Conservation (phyloP, 1,140 invertebrate genomes). For the Tribolium madens region DNA sequence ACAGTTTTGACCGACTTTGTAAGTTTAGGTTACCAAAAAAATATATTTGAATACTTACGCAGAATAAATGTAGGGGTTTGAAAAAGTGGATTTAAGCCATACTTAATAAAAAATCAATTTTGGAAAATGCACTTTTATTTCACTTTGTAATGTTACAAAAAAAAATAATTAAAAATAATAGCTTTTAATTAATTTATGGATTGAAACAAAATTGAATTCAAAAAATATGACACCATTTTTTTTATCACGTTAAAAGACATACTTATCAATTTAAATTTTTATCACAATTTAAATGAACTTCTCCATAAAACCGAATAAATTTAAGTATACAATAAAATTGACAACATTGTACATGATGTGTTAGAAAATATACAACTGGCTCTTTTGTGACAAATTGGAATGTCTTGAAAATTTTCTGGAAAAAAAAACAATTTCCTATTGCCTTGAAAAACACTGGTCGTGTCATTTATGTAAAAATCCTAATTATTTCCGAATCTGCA, state of each 20-base stretch:
- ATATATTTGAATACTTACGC: not conserved
- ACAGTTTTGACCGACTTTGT: not conserved
- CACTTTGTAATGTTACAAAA: slow-evolving; percentile 4
- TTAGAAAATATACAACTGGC: not conserved
- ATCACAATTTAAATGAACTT: not conserved
- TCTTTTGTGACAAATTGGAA: not conserved
- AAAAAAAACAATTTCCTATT: not conserved
- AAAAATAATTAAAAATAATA: not conserved
- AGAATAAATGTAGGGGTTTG: slow-evolving; percentile 21
- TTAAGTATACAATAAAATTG: not conserved
- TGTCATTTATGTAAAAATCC: not conserved
- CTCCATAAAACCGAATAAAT: not conserved
- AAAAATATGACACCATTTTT: slow-evolving; percentile 5
- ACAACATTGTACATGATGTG: not conserved
- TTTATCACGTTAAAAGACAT: slow-evolving; percentile 4
- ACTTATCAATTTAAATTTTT: not conserved
- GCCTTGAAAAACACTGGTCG: not conserved
- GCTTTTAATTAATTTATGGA: not conserved
- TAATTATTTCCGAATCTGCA: not conserved
- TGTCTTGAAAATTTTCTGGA: not conserved
- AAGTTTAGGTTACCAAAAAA: slow-evolving; percentile 24
- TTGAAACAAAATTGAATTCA: not conserved
- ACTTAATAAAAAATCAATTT: not conserved
- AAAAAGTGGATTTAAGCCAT: not conserved
- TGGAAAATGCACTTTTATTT: slow-evolving; percentile 23